These are phyloP conservation scores for Pseudolycoriella hygida DNA, from an alignment of 2,888 invertebrate species.

Conservation along the genomic window DNA sequence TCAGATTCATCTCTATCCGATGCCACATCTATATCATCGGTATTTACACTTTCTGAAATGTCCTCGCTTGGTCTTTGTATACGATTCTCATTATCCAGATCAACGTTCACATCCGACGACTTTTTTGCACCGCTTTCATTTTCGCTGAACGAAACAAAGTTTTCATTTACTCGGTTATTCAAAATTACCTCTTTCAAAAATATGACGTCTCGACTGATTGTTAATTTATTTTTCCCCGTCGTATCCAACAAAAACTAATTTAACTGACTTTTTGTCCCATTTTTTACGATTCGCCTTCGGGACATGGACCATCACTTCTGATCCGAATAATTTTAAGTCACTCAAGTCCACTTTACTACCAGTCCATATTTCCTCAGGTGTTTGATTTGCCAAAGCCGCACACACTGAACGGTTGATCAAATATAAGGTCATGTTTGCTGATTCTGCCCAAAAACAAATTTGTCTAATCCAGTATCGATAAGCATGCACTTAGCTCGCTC, in stretches of 20 bases:
- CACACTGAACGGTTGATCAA: constrained; percentile 8
- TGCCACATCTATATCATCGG: no score
- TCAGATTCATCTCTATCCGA: no score
- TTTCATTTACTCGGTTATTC: neutral
- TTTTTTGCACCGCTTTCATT: neutral
- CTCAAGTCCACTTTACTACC: constrained; percentile 18
- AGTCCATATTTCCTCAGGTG: constrained; percentile 22
- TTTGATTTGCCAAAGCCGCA: constrained; percentile 10
- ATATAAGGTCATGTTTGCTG: constrained; percentile 11
- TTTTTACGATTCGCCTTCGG: constrained; percentile 17
- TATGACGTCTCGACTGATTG: constrained; percentile 6
- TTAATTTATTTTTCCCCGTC: constrained; percentile 15
- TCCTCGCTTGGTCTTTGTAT: no score
- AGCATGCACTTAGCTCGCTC: constrained; percentile 16
- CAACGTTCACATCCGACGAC: no score
- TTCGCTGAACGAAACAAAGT: neutral
- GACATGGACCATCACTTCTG: constrained; percentile 17
- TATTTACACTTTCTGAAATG: no score
- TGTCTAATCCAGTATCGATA: constrained; percentile 12
- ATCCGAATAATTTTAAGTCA: constrained; percentile 22
- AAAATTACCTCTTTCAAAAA: constrained; percentile 7
- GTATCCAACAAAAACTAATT: constrained; percentile 19
- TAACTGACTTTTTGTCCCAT: constrained; percentile 16
- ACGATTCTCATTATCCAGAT: no score
- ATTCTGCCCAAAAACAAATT: constrained; percentile 20